Conservation (phyloP, 2,888 invertebrate species). For the Polymixis lichenea region DNA sequence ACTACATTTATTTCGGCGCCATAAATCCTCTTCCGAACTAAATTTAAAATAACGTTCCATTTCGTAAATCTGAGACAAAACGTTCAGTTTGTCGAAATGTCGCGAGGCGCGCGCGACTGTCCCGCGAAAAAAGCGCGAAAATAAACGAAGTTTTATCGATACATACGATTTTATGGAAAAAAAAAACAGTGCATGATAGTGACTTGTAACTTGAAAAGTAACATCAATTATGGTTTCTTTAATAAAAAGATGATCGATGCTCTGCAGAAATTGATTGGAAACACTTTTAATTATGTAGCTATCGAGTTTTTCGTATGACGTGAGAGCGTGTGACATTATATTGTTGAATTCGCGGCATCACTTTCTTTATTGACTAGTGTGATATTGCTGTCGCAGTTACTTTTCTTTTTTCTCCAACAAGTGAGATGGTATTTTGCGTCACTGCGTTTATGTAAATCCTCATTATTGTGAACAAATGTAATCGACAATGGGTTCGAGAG, state of each 20-base stretch:
- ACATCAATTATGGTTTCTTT: slow-evolving; percentile 22
- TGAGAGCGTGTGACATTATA: slow-evolving; percentile 67
- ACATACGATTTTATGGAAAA: slow-evolving; percentile 1
- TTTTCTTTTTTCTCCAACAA: slow-evolving; percentile 32
- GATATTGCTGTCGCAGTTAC: slow-evolving; percentile 29
- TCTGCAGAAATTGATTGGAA: slow-evolving; percentile 33
- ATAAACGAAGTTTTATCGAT: slow-evolving; percentile 17
- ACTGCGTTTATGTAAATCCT: slow-evolving; percentile 9
- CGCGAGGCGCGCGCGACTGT: slow-evolving; percentile 45
- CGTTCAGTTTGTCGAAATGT: slow-evolving; percentile 54
- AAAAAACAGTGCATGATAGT: slow-evolving; percentile 19
- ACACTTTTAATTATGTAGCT: slow-evolving; percentile 50
- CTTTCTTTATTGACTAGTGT: slow-evolving; percentile 58
- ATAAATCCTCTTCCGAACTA: slow-evolving; percentile 59
- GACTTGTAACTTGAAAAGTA: slow-evolving; percentile 29
- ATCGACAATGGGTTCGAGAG: neutral
- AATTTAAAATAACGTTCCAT: slow-evolving; percentile 63
- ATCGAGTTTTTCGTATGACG: slow-evolving; percentile 48
- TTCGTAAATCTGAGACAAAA: slow-evolving; percentile 54
- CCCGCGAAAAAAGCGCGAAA: slow-evolving; percentile 26
- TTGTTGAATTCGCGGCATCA: slow-evolving; percentile 57
- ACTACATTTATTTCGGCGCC: slow-evolving; percentile 37
- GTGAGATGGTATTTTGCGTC: slow-evolving; percentile 18
- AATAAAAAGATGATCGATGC: slow-evolving; percentile 54
- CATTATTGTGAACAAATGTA: neutral